Evolutionary conservation across 1,140 invertebrate species (phyloP), one percentile per base, ranked within the genome.

Genomic region (Stegodyphus mimosarum): DNA sequence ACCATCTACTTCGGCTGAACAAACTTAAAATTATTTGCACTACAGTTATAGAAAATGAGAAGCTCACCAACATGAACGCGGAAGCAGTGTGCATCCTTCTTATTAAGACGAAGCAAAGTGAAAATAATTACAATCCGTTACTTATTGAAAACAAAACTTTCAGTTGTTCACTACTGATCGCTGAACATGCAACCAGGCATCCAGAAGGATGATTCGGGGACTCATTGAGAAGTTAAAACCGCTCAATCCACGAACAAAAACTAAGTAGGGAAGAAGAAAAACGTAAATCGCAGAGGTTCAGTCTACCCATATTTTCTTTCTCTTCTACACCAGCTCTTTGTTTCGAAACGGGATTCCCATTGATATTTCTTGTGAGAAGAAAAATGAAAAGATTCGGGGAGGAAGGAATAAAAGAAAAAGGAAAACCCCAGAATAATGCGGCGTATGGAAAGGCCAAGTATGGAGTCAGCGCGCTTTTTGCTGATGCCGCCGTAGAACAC

Each of bases 201-300:
- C 13, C 60, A 48, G 48, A 48, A 15, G 71, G 70, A 18, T 51
- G 77, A 7, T 52, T 55, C 6, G 63, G 63, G 52, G 70, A 18
- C 72, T 84, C 73, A 75, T 84, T 84, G 60, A 52, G 76, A 84
- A 76, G 73, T 76, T 75, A 74, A 84, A 81, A 84, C 72, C 81
- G 17, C 69, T 48, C 81, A 70, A 75, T 75, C 51, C 73, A 64
- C 17, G 33, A 33, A 33, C 33, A 33, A 33, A 33, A 33, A 33
- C 33, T 33, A 33, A 33, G 33, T 33, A 33, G 33, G 33, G 33
- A 33, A 33, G 33, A 33, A 33, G 33, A 33, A 33, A 33, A 33
- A 33, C 33, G 33, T 33, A 33, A 33, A 33, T 33, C 33, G 33
- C 33, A 3, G 33, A 33, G 33, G 33, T 33, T 18, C 60, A n/a